Conservation (phyloP, 2,888 invertebrate species). For the Netelia virgata region DNA sequence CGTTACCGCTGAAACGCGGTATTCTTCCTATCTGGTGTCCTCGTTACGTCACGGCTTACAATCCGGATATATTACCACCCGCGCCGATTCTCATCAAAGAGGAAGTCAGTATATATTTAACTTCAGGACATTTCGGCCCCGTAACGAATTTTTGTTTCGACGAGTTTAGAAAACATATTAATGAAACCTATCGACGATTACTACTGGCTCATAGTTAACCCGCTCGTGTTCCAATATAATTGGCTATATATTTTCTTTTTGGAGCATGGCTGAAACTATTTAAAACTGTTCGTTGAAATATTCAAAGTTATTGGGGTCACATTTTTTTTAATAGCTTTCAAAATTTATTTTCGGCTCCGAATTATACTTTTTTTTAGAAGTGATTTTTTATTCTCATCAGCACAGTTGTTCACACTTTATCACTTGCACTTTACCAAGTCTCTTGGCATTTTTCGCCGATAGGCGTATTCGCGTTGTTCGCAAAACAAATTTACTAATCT, state of each 20-base stretch:
- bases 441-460: neutral
- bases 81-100: conserved; percentile 89
- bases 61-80: conserved; percentile 89
- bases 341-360: neutral
- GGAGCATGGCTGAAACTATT: neutral
- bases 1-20: conserved; percentile 71
- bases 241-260: neutral
- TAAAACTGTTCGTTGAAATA: neutral
- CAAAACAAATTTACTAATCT: no score
- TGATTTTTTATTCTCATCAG: neutral
- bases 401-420: neutral
- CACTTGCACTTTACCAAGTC: neutral
- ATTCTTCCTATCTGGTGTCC: conserved; percentile 89
- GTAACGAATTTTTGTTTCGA: no score
- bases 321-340: neutral
- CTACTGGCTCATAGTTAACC: no score
- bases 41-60: conserved; percentile 89
- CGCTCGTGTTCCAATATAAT: no score
- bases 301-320: neutral
- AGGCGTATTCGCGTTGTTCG: no score
- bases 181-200: no score
- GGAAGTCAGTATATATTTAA: conserved; percentile 71
- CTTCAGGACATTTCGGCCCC: neutral
- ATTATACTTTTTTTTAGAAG: neutral
- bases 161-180: neutral